phyloP scores from a whole-genome alignment of 2,113 vertebrate species.

The Scatophagus argus region DNA sequence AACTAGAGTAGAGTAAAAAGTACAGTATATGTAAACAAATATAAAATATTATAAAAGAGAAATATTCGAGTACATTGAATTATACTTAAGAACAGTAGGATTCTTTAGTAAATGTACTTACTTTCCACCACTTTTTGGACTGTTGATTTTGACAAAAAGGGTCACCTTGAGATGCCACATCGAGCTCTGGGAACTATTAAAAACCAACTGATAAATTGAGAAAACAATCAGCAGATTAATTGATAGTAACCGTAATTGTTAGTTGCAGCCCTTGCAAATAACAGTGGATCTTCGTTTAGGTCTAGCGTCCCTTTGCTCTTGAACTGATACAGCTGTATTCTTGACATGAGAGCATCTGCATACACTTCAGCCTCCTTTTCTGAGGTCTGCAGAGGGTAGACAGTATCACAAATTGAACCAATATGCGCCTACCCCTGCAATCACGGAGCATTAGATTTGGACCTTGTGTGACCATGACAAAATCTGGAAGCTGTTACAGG shows the following conservation, averaged over 20 bases:
- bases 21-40: no score
- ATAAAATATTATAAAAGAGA: no score
- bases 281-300: not conserved
- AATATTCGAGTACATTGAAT: not conserved
- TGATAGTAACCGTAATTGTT: not conserved
- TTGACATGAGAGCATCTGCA: not conserved
- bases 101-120: not conserved
- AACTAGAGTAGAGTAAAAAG: no score
- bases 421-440: slow-evolving; percentile 48
- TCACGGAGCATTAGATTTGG: slow-evolving; percentile 57
- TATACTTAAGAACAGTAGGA: not conserved
- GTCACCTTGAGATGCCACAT: not conserved
- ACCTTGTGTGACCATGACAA: slow-evolving; percentile 58
- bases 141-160: not conserved
- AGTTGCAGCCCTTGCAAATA: not conserved
- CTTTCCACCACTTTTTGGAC: not conserved
- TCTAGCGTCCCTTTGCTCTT: not conserved
- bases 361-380: not conserved
- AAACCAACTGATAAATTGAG: not conserved
- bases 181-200: not conserved
- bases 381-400: slow-evolving; percentile 40
- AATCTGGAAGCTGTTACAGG: slow-evolving; percentile 68
- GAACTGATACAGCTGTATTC: slow-evolving; percentile 19
- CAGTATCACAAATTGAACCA: slow-evolving; percentile 63
- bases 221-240: not conserved